Evolutionary conservation across 2,888 invertebrate genomes (phyloP), one percentile per base, ranked within the genome.

Genomic region (Cataglyphis rosenhaueri): DNA sequence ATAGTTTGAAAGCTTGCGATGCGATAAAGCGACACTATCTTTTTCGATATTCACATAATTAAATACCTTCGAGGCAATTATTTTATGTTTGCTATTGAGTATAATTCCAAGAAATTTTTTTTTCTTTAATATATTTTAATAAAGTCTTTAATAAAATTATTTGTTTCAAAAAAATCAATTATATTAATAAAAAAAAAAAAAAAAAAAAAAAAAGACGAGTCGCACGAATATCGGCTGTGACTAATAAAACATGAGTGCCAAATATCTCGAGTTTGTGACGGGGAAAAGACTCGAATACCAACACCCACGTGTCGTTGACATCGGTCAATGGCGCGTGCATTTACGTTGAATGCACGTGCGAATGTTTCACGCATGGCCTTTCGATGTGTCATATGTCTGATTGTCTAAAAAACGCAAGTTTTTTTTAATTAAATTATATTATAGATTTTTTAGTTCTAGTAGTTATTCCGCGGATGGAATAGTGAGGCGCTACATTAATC

Each of bases 281-380:
- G 25, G 25, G 41, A 61, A 79, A 79, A 79, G 59, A 44, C 12
- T 78, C 12, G 55, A 59, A 44, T 65, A 65, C 18, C 59, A 35
- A 76, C 55, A n/a, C 44, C 35, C 44, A 70, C 70, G 25, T 79
- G 25, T 61, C 78, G 44, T 59, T 59, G 78, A 78, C 59, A 70
- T 57, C 59, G 78, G 70, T 79, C 78, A 59, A n/a, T 61, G 44
- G 25, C 78, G 78, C 68, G 70, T 70, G 59, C 68, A 48, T 59
- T 68, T 18, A 78, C 41, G 41, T 76, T 66, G 44, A 59, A 59
- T 55, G 66, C 68, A 59, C 78, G 70, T 79, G 78, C 41, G 18
- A 68, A 35, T 21, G 10, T 32, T 55, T 41, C 44, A 35, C n/a
- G 21, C 32, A 35, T 38, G 29, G 38, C 38, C 38, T 74, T 44